A percentile compares a stretch with the other conserved stretches of the same genome.
Evolutionary conservation across 2,797 vertebrate genomes (phyloP).

Genomic region (Neosilurus hyrtlii): DNA sequence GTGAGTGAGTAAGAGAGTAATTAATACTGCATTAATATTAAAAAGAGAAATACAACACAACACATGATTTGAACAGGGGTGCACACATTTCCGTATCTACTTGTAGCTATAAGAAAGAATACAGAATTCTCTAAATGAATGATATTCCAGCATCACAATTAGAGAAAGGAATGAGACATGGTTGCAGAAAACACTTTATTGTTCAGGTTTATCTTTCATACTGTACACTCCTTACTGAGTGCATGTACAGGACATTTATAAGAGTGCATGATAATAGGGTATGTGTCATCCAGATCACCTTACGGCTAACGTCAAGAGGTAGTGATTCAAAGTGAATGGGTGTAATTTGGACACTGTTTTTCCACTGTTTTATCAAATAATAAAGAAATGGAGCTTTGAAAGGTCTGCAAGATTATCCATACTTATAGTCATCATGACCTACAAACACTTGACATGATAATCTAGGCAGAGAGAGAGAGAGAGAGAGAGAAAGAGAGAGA

Average conservation of each 20-base stretch:
- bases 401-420: background rate
- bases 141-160: background rate
- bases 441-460: conserved; percentile 8
- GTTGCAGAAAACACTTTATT: background rate
- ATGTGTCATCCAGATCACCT: background rate
- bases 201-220: background rate
- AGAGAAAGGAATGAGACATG: background rate
- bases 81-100: background rate
- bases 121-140: background rate
- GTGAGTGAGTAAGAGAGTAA: background rate
- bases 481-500: too few relatives aligned
- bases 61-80: background rate
- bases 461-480: too few relatives aligned
- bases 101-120: background rate
- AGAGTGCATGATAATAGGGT: background rate
- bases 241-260: background rate
- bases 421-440: background rate
- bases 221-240: background rate
- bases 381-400: background rate
- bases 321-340: conserved; percentile 5
- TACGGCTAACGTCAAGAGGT: background rate
- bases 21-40: background rate
- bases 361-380: background rate
- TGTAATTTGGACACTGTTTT: background rate
- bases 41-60: background rate